phyloP scores from a whole-genome alignment of 2,888 invertebrate species.

The Papilio gigon region DNA sequence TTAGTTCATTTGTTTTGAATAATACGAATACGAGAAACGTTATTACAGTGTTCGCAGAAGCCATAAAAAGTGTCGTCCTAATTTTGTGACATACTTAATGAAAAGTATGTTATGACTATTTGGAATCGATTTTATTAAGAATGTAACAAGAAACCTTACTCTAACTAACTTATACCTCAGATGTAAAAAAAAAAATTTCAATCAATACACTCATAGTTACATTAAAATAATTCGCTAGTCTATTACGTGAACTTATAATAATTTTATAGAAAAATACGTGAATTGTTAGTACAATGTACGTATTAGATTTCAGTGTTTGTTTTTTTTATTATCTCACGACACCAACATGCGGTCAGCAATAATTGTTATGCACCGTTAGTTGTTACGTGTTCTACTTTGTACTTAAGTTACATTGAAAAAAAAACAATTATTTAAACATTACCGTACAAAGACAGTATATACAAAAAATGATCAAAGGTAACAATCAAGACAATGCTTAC shows the following conservation, averaged over 20 bases:
- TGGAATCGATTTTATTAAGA: not conserved
- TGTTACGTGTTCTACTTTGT: conserved; percentile 3
- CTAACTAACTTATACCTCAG: not conserved
- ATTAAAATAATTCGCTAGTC: not conserved
- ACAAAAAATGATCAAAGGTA: conserved; percentile 45
- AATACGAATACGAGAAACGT: not conserved
- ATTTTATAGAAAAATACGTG: too few relatives aligned
- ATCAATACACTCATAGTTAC: not conserved
- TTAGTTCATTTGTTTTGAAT: not conserved
- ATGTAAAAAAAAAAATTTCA: not conserved
- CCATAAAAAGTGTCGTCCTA: conserved; percentile 13
- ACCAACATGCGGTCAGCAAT: conserved; percentile 53
- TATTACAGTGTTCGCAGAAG: not conserved
- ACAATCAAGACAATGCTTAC: conserved; percentile 73
- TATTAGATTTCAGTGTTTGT: not conserved
- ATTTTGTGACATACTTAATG: conserved; percentile 14
- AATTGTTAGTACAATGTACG: not conserved
- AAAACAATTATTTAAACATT: not conserved
- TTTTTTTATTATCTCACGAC: conserved; percentile 51
- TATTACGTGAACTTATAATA: not conserved
- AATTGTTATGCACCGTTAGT: conserved; percentile 15
- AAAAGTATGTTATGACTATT: not conserved
- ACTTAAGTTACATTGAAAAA: not conserved
- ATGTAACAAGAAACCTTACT: not conserved
- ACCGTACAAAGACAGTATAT: not conserved